Conservation (phyloP, 2,797 vertebrate genomes). For the Chlorospingus semifuscus region DNA sequence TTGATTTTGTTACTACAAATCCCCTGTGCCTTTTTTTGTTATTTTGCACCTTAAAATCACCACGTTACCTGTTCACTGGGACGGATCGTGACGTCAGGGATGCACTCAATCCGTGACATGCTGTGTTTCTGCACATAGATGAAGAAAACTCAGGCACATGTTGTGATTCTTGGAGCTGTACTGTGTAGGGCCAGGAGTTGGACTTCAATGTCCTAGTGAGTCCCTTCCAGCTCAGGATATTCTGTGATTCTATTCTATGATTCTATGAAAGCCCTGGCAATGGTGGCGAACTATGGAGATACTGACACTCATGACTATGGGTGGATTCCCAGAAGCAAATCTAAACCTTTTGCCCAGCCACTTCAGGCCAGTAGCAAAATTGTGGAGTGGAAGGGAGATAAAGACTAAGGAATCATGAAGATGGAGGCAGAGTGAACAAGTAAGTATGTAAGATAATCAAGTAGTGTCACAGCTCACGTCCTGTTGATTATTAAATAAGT, state of each 20-base stretch:
- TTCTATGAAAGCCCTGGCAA: background rate
- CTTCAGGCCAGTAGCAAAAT: background rate
- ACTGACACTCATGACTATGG: accelerated
- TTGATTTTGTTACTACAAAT: no score
- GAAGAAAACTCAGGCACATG: background rate
- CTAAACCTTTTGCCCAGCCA: background rate
- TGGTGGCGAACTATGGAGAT: background rate
- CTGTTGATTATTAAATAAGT: background rate
- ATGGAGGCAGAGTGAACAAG: background rate
- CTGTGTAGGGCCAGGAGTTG: background rate
- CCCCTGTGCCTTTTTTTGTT: no score
- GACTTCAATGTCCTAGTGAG: background rate
- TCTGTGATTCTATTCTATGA: background rate
- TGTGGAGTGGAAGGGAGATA: background rate
- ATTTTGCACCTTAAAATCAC: no score
- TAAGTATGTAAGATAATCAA: background rate
- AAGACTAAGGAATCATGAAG: background rate
- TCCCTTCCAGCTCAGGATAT: background rate
- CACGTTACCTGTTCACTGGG: no score
- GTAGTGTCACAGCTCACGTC: background rate
- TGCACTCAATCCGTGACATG: background rate
- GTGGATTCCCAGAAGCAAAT: background rate
- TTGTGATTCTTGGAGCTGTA: background rate
- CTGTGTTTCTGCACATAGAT: background rate
- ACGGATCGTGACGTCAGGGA: no score